phyloP scores from a whole-genome alignment of 2,888 invertebrate species.

The Rhingia campestris region DNA sequence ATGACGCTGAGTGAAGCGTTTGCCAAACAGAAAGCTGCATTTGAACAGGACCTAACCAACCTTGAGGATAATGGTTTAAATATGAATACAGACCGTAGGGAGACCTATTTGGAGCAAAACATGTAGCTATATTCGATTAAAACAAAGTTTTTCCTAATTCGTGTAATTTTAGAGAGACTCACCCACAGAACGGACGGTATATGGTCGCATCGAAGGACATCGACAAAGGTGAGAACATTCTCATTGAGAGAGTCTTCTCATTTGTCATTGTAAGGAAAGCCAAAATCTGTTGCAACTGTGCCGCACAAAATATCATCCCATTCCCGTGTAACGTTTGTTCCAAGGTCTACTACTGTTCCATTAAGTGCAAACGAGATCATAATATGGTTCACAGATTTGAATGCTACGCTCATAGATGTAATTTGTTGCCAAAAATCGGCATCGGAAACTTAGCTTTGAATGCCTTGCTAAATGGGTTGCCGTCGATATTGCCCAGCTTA shows the following conservation, averaged over 20 bases:
- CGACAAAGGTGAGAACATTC: slow-evolving; percentile 88
- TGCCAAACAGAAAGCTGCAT: slow-evolving; percentile 1
- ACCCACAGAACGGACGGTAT: slow-evolving; percentile 75
- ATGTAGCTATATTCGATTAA: slow-evolving; percentile 14
- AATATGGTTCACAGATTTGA: slow-evolving; percentile 87
- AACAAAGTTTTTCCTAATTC: not conserved
- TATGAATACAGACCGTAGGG: not conserved
- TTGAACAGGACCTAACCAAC: slow-evolving; percentile 28
- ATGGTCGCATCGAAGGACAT: slow-evolving; percentile 85
- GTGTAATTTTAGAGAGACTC: slow-evolving; percentile 5
- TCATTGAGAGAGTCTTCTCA: slow-evolving; percentile 91
- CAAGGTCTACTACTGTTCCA: slow-evolving; percentile 87
- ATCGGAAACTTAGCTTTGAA: slow-evolving; percentile 91
- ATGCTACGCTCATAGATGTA: slow-evolving; percentile 86
- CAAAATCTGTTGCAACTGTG: slow-evolving; percentile 89
- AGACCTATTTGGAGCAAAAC: slow-evolving; percentile 31
- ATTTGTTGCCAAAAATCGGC: slow-evolving; percentile 88
- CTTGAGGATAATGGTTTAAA: not conserved
- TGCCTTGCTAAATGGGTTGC: slow-evolving; percentile 85
- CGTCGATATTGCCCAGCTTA: slow-evolving; percentile 83
- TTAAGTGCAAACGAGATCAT: slow-evolving; percentile 85
- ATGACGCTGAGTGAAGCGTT: slow-evolving; percentile 25
- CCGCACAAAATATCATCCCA: slow-evolving; percentile 84
- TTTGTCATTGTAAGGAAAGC: slow-evolving; percentile 86
- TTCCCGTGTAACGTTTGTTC: slow-evolving; percentile 89